Evolutionary conservation across 2,113 vertebrate species (phyloP).

Genomic region (Pteruthius melanotis): DNA sequence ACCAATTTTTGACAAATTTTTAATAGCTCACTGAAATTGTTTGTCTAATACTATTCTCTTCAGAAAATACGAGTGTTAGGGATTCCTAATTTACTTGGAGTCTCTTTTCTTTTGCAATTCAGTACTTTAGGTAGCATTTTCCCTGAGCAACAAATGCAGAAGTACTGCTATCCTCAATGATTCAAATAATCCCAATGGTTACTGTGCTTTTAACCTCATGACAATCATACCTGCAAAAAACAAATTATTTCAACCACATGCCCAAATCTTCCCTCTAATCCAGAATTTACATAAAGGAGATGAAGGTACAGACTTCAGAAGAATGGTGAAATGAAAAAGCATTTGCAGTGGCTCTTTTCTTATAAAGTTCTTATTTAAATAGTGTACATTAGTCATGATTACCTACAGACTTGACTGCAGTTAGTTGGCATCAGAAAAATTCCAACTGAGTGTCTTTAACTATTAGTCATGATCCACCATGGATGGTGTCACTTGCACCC

Average conservation of each 20-base stretch:
- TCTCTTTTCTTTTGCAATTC: not conserved
- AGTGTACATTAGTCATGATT: not conserved
- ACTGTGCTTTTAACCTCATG: not conserved
- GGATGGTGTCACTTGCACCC: not conserved
- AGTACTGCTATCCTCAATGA: not conserved
- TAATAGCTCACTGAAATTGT: not conserved
- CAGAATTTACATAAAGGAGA: not conserved
- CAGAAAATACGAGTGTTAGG: not conserved
- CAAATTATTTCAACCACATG: not conserved
- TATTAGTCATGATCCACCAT: not conserved
- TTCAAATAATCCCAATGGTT: not conserved
- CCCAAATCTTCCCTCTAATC: not conserved
- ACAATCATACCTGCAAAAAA: not conserved
- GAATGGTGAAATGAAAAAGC: not conserved
- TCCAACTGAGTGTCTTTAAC: not conserved
- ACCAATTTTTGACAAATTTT: not conserved
- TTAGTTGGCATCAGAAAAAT: not conserved
- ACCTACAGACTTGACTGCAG: not conserved
- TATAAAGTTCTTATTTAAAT: not conserved
- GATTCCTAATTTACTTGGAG: not conserved
- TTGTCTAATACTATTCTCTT: not conserved
- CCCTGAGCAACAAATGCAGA: not conserved
- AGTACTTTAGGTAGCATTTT: not conserved
- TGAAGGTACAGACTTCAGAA: not conserved
- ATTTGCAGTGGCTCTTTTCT: not conserved